A percentile compares a stretch with the other conserved stretches of the same genome.
phyloP scores from a whole-genome alignment of 2,113 vertebrate species.

The Cyanoramphus novaezelandiae region DNA sequence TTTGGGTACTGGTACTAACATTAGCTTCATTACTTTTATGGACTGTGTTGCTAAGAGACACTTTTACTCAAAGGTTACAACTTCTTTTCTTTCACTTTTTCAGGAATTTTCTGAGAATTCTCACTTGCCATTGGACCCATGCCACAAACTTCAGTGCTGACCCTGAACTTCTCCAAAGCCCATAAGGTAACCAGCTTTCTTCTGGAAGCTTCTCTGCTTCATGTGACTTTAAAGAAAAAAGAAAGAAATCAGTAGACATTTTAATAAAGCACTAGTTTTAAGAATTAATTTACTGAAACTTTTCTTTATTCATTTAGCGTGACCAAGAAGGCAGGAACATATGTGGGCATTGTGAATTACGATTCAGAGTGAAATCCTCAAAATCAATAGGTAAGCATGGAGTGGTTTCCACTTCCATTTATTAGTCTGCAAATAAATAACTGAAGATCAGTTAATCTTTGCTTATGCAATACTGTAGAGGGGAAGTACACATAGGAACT shows the following conservation, averaged over 20 bases:
- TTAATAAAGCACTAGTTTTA: not conserved
- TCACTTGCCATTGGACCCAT: not conserved
- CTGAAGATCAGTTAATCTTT: not conserved
- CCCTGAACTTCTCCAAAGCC: not conserved
- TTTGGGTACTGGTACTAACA: not conserved
- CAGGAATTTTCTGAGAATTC: not conserved
- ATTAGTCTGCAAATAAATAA: not conserved
- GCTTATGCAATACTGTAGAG: not conserved
- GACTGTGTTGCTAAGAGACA: not conserved
- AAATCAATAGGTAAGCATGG: not conserved
- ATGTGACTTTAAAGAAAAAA: not conserved
- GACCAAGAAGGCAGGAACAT: not conserved
- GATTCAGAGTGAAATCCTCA: not conserved
- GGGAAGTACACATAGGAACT: not conserved
- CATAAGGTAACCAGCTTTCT: not conserved
- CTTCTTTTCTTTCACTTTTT: not conserved
- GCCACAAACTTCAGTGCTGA: not conserved
- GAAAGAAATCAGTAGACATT: not conserved
- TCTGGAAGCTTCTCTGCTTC: not conserved
- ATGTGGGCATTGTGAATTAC: accelerated
- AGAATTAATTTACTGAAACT: not conserved
- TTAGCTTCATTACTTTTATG: not conserved
- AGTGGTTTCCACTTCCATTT: not conserved
- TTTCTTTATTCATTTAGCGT: not conserved
- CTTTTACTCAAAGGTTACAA: not conserved